phyloP scores from a whole-genome alignment of 2,888 invertebrate species.

The Rugalucina vietnamica region DNA sequence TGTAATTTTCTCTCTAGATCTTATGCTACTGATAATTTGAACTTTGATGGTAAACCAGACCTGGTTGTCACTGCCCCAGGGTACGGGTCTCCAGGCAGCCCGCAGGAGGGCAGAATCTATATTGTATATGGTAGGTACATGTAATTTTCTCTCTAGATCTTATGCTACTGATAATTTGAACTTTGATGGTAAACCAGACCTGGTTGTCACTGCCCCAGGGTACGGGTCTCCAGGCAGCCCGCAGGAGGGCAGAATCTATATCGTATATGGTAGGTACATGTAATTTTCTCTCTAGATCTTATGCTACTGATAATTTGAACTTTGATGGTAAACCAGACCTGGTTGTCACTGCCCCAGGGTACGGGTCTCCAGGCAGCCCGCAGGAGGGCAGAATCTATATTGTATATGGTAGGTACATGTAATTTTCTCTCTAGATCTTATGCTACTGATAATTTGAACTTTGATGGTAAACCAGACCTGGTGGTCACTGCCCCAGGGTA shows the following conservation, averaged over 20 bases:
- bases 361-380: slow-evolving; percentile 65
- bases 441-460: slow-evolving; percentile 77
- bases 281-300: slow-evolving; percentile 64
- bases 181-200: slow-evolving; percentile 77
- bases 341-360: slow-evolving; percentile 79
- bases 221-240: slow-evolving; percentile 68
- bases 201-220: slow-evolving; percentile 79
- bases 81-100: slow-evolving; percentile 65
- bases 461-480: slow-evolving; percentile 79
- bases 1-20: slow-evolving; percentile 66
- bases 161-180: slow-evolving; percentile 78
- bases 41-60: slow-evolving; percentile 79
- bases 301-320: slow-evolving; percentile 78
- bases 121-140: slow-evolving; percentile 77
- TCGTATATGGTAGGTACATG: slow-evolving; percentile 78
- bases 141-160: slow-evolving; percentile 64
- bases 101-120: slow-evolving; percentile 79
- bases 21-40: slow-evolving; percentile 76
- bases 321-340: slow-evolving; percentile 78
- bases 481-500: slow-evolving; percentile 79
- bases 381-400: slow-evolving; percentile 79
- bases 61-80: slow-evolving; percentile 79
- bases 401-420: slow-evolving; percentile 77
- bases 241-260: slow-evolving; percentile 78
- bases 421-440: slow-evolving; percentile 67